These are phyloP conservation scores for Athalia cordata DNA, from an alignment of 2,888 invertebrate genomes.

Conservation along the genomic window DNA sequence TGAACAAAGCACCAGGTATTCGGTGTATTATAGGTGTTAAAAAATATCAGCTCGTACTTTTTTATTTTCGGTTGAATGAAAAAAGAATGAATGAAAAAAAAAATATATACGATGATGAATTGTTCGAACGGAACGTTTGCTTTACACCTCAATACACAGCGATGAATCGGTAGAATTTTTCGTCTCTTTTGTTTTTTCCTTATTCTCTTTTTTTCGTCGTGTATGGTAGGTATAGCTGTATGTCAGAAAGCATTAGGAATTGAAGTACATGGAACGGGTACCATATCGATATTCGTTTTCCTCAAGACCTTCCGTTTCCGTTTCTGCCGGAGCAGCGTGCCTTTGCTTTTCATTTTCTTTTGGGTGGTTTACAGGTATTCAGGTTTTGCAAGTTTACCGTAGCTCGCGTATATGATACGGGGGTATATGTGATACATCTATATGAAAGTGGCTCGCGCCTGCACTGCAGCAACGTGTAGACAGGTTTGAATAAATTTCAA, in stretches of 20 bases:
- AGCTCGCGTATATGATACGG: too few relatives aligned
- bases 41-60: neutral
- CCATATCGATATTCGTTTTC: slow-evolving; percentile 25
- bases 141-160: too few relatives aligned
- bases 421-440: neutral
- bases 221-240: neutral
- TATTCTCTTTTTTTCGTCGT: neutral
- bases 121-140: too few relatives aligned
- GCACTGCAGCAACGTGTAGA: slow-evolving; percentile 4
- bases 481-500: slow-evolving; percentile 40
- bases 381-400: too few relatives aligned
- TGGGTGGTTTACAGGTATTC: neutral
- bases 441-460: neutral
- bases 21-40: slow-evolving; percentile 2
- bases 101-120: too few relatives aligned
- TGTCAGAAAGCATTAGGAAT: neutral
- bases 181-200: neutral
- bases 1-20: slow-evolving; percentile 3
- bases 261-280: slow-evolving; percentile 4
- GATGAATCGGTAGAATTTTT: neutral
- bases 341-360: slow-evolving; percentile 29
- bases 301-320: neutral
- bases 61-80: neutral
- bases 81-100: neutral
- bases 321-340: neutral